These are phyloP conservation scores for Caerostris extrusa DNA, from an alignment of 1,140 invertebrate genomes.

Conservation along the genomic window DNA sequence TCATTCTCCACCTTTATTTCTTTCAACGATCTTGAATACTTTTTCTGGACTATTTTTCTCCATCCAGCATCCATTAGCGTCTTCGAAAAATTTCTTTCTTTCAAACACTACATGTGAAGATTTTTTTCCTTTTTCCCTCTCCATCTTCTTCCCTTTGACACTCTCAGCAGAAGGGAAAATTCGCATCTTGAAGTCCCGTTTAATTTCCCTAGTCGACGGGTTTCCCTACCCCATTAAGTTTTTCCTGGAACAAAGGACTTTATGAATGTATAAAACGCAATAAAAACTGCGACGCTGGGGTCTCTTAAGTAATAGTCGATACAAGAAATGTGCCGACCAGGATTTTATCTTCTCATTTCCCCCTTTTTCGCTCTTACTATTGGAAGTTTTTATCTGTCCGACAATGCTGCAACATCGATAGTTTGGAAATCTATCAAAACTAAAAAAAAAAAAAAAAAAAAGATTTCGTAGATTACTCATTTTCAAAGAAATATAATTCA, in stretches of 20 bases:
- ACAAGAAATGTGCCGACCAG: constrained; percentile 34
- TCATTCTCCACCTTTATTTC: constrained; percentile 69
- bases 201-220: constrained; percentile 69
- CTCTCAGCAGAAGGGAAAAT: constrained; percentile 59
- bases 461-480: too few relatives aligned
- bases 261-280: constrained; percentile 74
- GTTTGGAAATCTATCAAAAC: neutral
- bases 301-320: constrained; percentile 71
- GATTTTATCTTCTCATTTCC: constrained; percentile 38
- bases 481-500: neutral
- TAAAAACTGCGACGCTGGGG: constrained; percentile 45
- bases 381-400: constrained; percentile 34
- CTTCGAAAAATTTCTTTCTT: constrained; percentile 47
- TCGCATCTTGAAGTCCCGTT: constrained; percentile 68
- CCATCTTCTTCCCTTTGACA: constrained; percentile 47
- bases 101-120: neutral
- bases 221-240: constrained; percentile 57
- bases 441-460: too few relatives aligned
- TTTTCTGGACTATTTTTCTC: constrained; percentile 62
- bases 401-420: neutral
- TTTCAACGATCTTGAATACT: constrained; percentile 50
- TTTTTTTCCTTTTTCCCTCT: constrained; percentile 2
- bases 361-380: neutral
- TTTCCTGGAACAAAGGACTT: constrained; percentile 61
- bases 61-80: constrained; percentile 64